Base-by-base conservation (phyloP, 2,113 vertebrate species). In the Progne subis region DNA sequence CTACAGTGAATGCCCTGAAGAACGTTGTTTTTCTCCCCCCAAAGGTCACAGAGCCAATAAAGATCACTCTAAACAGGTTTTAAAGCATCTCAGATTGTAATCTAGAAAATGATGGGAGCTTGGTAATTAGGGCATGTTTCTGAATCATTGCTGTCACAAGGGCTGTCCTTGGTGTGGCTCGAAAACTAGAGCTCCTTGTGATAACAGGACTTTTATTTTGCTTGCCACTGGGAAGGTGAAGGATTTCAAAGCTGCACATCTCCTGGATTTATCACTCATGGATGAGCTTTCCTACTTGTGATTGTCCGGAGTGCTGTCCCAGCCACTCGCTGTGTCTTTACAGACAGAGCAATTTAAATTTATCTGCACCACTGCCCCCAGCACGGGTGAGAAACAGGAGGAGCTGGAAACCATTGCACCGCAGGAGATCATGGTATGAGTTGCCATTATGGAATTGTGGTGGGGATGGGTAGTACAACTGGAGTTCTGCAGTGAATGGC, bases 121-220 rank as follows among this genome's bases (percentile, higher is more conserved):
- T 1, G 25, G 72, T 96, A 95, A 93, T 96, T 92, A 92, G 86
- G 60, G 60, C 82, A 70, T 91, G 75, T 96, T 86, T 93, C 90
- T 96, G 92, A 96, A 68, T 93, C 90, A 90, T 23, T 86, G 90
- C 59, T 88, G 88, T 96, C 90, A 79, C 90, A 75, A 83, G 86
- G 86, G 68, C 88, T 93, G 44, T 25, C 88, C 76, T 44, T 1
- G 3, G 68, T 18, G 43, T 25, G 64, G 68, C 64, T 60, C 0
- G 11, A 61, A 84, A 94, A 70, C 46, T 50, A 65, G 53, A 2
- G 1, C 56, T 93, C 47, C 41, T n/a, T 80, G 64, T 64, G 80
- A 67, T 63, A n/a, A 0, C 0, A 46, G 68, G 64, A 93, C 85
- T 78, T 57, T 70, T 34, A 9, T 81, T 94, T 53, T n/a, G 34